These are phyloP conservation scores for Aphidoletes aphidimyza DNA, from an alignment of 2,888 invertebrate genomes.

Conservation along the genomic window DNA sequence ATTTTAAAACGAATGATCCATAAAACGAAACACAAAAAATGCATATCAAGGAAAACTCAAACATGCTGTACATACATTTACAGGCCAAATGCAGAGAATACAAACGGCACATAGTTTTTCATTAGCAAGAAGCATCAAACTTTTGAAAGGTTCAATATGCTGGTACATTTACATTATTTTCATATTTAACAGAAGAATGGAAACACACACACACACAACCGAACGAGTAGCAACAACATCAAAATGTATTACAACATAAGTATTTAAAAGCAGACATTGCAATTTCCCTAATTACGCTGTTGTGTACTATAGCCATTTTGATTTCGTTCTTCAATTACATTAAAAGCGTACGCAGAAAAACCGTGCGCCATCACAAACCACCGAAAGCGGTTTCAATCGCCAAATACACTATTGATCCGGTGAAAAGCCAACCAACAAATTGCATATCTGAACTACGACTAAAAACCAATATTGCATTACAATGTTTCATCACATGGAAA, in stretches of 20 bases:
- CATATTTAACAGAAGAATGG: neutral
- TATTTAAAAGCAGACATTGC: neutral
- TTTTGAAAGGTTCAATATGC: neutral
- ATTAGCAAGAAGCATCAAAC: neutral
- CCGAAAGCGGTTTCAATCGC: too few relatives aligned
- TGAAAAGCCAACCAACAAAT: too few relatives aligned
- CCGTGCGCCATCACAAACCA: neutral
- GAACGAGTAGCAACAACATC: neutral
- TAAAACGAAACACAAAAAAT: too few relatives aligned
- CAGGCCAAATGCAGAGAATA: too few relatives aligned
- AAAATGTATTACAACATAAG: neutral
- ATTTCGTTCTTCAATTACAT: neutral
- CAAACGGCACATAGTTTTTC: neutral
- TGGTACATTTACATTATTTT: neutral
- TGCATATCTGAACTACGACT: too few relatives aligned
- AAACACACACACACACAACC: neutral
- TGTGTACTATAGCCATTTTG: neutral
- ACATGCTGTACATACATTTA: too few relatives aligned
- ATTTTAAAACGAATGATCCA: too few relatives aligned
- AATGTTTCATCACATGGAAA: too few relatives aligned
- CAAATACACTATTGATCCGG: too few relatives aligned
- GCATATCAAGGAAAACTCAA: too few relatives aligned
- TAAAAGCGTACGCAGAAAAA: neutral
- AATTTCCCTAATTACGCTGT: neutral
- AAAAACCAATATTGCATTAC: too few relatives aligned